Conservation (phyloP, 1,140 invertebrate genomes). For the Aphidius gifuensis region DNA sequence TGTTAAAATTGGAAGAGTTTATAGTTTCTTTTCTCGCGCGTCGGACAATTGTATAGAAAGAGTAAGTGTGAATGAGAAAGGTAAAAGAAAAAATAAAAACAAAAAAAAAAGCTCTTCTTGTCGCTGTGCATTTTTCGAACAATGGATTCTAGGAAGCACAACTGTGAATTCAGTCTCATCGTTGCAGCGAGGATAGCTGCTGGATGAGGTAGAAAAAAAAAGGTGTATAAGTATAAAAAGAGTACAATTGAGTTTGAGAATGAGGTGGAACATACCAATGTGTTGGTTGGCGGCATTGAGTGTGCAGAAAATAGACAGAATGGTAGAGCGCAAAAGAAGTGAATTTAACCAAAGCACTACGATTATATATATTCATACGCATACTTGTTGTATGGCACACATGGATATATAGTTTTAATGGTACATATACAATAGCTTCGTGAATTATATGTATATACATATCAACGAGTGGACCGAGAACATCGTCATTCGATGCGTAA, state of each 20-base stretch:
- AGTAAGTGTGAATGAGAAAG: no score
- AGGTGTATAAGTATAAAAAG: background rate
- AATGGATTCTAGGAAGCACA: constrained; percentile 42
- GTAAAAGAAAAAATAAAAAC: no score
- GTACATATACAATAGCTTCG: no score
- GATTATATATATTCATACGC: background rate
- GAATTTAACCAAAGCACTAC: background rate
- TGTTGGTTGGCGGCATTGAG: background rate
- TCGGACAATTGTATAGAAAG: constrained; percentile 28
- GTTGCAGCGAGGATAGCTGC: constrained; percentile 9
- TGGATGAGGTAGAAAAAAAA: constrained; percentile 6
- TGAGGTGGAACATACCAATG: background rate
- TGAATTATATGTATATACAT: no score
- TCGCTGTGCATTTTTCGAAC: constrained; percentile 39
- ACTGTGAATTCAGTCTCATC: constrained; percentile 38
- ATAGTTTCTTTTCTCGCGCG: constrained; percentile 28
- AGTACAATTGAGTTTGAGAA: constrained; percentile 3
- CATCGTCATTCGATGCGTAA: constrained; percentile 44
- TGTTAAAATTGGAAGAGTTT: constrained; percentile 21
- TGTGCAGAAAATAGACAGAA: constrained; percentile 24
- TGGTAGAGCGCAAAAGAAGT: constrained; percentile 2
- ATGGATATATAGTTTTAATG: no score
- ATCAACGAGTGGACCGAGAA: constrained; percentile 17
- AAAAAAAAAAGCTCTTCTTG: constrained; percentile 21
- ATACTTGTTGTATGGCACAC: no score